Evolutionary conservation across 37 sponge, comb jelly and placozoan species (phyloP), one percentile per base, ranked within the genome.

Genomic region (Geodia barretti): DNA sequence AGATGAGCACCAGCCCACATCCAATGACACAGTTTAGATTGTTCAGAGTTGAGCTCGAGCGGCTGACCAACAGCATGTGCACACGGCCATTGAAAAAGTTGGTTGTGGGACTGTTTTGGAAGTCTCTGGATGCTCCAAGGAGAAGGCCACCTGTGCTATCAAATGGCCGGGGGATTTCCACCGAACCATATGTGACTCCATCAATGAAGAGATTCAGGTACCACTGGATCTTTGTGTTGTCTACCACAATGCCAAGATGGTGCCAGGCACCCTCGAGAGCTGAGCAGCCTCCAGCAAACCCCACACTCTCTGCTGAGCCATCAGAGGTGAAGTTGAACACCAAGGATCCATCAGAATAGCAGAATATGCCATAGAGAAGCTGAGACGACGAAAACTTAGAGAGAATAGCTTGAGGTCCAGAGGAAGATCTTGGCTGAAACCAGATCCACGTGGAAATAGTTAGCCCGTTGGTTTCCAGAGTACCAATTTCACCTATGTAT

Each of bases 31-130:
- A 94, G 32, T 78, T 63, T 60, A 94, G 77, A 40, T 80, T 68
- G 33, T 80, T 72, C 33, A 3, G 41, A 20, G 75, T 63, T 4
- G 78, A 79, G 3, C 34, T 38, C 14, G 70, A 39, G n/a, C 62
- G 41, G 28, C 86, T 79, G 68, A 93, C 4, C 3, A 58, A 35
- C 20, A 86, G 54, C 23, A 78, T 24, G 39, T 83, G 76, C 58
- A 93, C 29, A 31, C 78, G 32, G n/a, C 94, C 94, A 76, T 79
- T 88, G 69, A 93, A 93, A 83, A 65, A 94, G 40, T 88, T 72
- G 28, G 35, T 28, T 41, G 33, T 39, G 1, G 73, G 60, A 64
- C 62, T 40, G 30, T 66, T 58, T 21, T 31, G 37, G 24, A 41
- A 39, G 2, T 68, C 70, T 39, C 59, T 35, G 11, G 33, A 26